phyloP scores from a whole-genome alignment of 2,888 invertebrate genomes.

The Thyatira batis region DNA sequence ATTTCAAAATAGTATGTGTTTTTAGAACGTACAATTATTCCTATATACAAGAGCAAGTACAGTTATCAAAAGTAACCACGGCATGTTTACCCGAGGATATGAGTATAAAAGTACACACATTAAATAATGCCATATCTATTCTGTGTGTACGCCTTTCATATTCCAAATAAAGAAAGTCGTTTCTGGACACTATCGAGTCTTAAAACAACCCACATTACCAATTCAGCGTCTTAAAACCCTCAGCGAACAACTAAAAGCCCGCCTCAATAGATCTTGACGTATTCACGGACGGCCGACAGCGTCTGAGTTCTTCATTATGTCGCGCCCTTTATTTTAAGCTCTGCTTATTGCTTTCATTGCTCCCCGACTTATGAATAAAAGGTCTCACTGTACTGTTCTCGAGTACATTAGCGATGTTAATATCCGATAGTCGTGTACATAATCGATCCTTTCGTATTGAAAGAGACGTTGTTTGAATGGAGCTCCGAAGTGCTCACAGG shows the following conservation, averaged over 20 bases:
- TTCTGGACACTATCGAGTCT: too few species aligned
- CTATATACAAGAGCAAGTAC: too few species aligned
- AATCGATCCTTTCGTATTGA: slow-evolving; percentile 61
- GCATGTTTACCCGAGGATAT: too few species aligned
- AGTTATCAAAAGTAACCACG: too few species aligned
- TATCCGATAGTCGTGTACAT: slow-evolving; percentile 65
- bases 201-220: slow-evolving; percentile 14
- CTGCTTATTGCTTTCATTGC: slow-evolving; percentile 49
- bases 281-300: slow-evolving; percentile 22
- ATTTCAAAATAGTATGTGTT: too few species aligned
- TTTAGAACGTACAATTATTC: too few species aligned
- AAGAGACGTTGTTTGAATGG: slow-evolving; percentile 36
- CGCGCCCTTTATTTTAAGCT: slow-evolving; percentile 48
- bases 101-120: too few species aligned
- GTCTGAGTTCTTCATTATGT: slow-evolving; percentile 21
- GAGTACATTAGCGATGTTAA: slow-evolving; percentile 73
- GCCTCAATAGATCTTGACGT: slow-evolving; percentile 12
- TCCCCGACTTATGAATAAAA: slow-evolving; percentile 58
- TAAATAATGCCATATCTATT: too few species aligned
- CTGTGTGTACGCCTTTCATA: too few species aligned
- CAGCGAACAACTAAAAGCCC: slow-evolving; percentile 17
- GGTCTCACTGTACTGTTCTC: slow-evolving; percentile 50
- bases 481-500: slow-evolving; percentile 27
- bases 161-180: too few species aligned
- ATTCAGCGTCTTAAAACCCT: slow-evolving; percentile 6